These are phyloP conservation scores for Petrophora chlorosata DNA, from an alignment of 2,888 invertebrate species.

Conservation along the genomic window DNA sequence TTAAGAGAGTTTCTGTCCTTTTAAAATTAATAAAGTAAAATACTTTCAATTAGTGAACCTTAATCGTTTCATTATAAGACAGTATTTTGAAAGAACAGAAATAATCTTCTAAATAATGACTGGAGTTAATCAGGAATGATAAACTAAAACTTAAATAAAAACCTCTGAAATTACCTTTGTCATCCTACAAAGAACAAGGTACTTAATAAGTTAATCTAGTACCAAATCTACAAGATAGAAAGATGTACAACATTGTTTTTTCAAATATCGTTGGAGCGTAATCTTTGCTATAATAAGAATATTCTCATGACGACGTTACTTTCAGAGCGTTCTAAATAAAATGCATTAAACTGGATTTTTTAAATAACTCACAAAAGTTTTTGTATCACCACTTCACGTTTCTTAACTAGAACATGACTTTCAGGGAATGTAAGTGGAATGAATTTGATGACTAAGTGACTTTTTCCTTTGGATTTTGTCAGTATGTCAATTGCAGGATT, in stretches of 20 bases:
- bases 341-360: slow-evolving; percentile 70
- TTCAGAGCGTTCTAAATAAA: slow-evolving; percentile 69
- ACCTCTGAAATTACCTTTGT: slow-evolving; percentile 55
- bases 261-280: too few relatives aligned
- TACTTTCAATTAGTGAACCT: neutral
- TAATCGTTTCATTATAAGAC: neutral
- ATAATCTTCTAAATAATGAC: slow-evolving; percentile 69
- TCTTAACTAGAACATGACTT: slow-evolving; percentile 70
- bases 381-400: slow-evolving; percentile 78
- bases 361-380: slow-evolving; percentile 74
- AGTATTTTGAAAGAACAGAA: slow-evolving; percentile 57
- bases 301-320: slow-evolving; percentile 42
- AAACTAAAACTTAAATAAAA: slow-evolving; percentile 58
- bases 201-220: too few relatives aligned
- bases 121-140: slow-evolving; percentile 65
- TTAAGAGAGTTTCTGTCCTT: slow-evolving; percentile 50
- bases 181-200: too few relatives aligned
- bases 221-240: too few relatives aligned
- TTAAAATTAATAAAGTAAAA: slow-evolving; percentile 44
- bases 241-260: too few relatives aligned
- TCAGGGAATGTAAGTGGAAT: slow-evolving; percentile 81
- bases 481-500: slow-evolving; percentile 73
- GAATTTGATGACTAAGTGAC: slow-evolving; percentile 68
- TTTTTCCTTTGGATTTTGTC: slow-evolving; percentile 46
- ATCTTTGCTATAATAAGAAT: slow-evolving; percentile 5